Conservation (phyloP, 2,113 vertebrate species). For the Gymnogyps californianus region DNA sequence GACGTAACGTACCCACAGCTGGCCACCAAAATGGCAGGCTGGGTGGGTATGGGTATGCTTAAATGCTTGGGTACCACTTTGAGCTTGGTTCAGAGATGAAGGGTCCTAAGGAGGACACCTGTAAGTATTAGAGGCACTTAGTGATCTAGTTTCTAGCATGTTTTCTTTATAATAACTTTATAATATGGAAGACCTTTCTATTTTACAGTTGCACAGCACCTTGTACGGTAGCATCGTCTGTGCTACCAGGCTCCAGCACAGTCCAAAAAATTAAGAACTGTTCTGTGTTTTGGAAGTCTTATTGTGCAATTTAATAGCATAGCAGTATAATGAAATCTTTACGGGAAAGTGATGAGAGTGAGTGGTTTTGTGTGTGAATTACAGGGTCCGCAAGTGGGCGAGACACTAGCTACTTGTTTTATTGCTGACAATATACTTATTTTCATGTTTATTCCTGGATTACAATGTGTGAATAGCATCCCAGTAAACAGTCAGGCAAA, state of each 20-base stretch:
- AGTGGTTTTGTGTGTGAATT: constrained; percentile 16
- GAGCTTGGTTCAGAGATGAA: not conserved
- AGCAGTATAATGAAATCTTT: not conserved
- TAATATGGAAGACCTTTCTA: not conserved
- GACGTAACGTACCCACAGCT: not conserved
- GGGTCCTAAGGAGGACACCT: not conserved
- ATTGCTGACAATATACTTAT: constrained; percentile 40
- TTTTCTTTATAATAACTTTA: not conserved
- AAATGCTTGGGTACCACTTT: not conserved
- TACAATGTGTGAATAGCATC: constrained; percentile 38
- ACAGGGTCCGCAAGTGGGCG: not conserved
- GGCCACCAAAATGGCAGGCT: not conserved
- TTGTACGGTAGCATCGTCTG: not conserved
- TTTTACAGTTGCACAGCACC: not conserved
- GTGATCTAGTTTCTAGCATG: not conserved
- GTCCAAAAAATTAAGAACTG: not conserved
- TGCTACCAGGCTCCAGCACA: not conserved
- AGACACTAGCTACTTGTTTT: constrained; percentile 47
- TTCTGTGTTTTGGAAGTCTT: not conserved
- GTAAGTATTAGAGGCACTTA: not conserved
- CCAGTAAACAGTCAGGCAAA: constrained; percentile 24
- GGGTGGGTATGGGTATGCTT: not conserved
- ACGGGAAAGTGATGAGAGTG: not conserved
- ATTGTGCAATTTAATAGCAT: not conserved
- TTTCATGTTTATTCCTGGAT: constrained; percentile 41